phyloP scores from a whole-genome alignment of 1,140 invertebrate species.

The Coboldia fuscipes region DNA sequence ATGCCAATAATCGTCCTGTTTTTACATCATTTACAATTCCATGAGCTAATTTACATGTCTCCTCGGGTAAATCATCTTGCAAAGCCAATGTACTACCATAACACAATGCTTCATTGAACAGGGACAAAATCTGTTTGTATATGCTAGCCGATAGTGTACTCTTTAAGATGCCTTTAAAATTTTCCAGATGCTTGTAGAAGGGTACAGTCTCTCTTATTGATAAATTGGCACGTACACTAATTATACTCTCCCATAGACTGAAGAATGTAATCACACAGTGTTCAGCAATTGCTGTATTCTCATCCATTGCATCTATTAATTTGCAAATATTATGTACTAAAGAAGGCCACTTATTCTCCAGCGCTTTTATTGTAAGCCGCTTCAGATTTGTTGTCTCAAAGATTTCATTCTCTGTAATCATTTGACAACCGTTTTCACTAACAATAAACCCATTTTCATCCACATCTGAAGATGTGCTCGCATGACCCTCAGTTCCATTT shows the following conservation, averaged over 20 bases:
- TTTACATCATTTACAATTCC: conserved; percentile 51
- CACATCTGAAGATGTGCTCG: conserved; percentile 7
- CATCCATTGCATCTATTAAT: conserved; percentile 25
- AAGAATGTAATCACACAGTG: conserved; percentile 60
- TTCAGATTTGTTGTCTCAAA: conserved; percentile 64
- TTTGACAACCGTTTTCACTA: conserved; percentile 30
- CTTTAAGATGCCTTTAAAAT: conserved; percentile 49
- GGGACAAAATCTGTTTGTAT: conserved; percentile 60
- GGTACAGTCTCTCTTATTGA: conserved; percentile 73
- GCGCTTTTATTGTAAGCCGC: conserved; percentile 59
- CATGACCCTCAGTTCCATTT: conserved; percentile 9
- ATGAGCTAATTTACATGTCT: conserved; percentile 67
- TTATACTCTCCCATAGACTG: conserved; percentile 72
- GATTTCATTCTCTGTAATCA: conserved; percentile 52
- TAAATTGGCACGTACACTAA: conserved; percentile 74
- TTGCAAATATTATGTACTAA: conserved; percentile 42
- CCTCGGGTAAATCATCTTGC: conserved; percentile 70
- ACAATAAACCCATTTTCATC: not conserved
- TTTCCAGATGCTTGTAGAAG: conserved; percentile 65
- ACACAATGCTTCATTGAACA: conserved; percentile 74
- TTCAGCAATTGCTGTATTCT: conserved; percentile 33
- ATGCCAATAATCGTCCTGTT: conserved; percentile 63
- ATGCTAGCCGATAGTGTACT: conserved; percentile 53
- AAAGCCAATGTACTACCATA: conserved; percentile 73
- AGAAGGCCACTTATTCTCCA: conserved; percentile 61